These are phyloP conservation scores for Neogale vison DNA, from an alignment of 2,113 vertebrate species.

Conservation along the genomic window DNA sequence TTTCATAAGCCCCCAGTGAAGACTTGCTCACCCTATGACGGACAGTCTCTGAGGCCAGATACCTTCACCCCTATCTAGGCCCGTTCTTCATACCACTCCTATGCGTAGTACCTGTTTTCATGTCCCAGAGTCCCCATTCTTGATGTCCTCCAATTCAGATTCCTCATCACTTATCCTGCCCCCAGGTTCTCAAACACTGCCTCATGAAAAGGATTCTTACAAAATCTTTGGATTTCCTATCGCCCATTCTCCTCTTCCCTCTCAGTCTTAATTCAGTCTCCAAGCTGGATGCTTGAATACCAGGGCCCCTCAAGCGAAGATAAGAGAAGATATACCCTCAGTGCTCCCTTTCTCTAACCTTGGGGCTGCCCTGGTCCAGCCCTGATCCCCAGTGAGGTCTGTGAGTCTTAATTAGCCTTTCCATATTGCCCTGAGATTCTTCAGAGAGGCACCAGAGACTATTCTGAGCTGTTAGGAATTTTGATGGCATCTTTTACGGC, in stretches of 20 bases:
- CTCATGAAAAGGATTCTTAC: neutral
- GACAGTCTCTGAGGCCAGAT: neutral
- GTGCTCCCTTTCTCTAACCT: slow-evolving; percentile 11
- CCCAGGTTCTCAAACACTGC: neutral
- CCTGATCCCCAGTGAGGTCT: neutral
- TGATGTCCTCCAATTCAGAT: neutral
- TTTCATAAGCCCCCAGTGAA: neutral
- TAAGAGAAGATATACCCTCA: neutral
- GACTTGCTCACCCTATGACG: neutral
- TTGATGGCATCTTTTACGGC: slow-evolving; percentile 71
- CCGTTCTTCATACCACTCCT: neutral
- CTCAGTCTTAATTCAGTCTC: slow-evolving; percentile 24
- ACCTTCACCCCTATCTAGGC: neutral
- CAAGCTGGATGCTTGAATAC: neutral
- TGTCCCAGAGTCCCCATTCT: neutral
- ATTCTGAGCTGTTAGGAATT: slow-evolving; percentile 64
- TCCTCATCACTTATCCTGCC: neutral
- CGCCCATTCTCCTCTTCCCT: neutral
- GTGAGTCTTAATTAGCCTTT: slow-evolving; percentile 63
- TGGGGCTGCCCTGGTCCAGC: neutral
- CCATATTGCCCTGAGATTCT: slow-evolving; percentile 62
- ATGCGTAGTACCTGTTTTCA: neutral
- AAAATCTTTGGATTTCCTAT: neutral
- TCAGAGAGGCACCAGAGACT: slow-evolving; percentile 65
- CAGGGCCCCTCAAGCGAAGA: neutral